Base-by-base conservation (phyloP, 2,888 invertebrate genomes). In the Silvanus unidentatus region DNA sequence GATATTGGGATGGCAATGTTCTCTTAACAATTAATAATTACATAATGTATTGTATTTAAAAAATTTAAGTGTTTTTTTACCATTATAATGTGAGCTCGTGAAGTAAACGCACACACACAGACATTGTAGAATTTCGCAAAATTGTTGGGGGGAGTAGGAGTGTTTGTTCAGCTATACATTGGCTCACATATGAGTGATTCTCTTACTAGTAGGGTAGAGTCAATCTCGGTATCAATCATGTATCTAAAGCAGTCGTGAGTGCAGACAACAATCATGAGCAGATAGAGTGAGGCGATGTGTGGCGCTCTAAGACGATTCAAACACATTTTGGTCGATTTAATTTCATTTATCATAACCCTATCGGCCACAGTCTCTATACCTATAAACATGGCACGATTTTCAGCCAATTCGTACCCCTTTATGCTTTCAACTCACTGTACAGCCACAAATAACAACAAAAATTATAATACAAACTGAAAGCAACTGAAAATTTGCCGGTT, bases 361-460 rank as follows among this genome's bases (percentile, higher is more conserved):
- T 66, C 66, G 66, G 64, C 71, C 71, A 69, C 66, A 70, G 68
- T 67, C 68, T 62, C 59, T 69, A 68, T 65, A 72, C 72, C 72
- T 72, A 72, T 72, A 72, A 66, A 72, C 70, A 72, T 70, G 72
- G 72, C 71, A 71, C 60, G 62, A 69, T 62, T 64, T 66, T 71
- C 69, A 71, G 69, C 69, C 68, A 63, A 59, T 57, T 57, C 48
- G 44, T 45, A 54, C 46, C 46, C 44, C 22, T 22, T 22, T 22
- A 22, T 37, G 37, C 6, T 37, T 37, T 16, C 4, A 12, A 37
- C 16, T 16, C 16, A 37, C 37, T 37, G 37, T 37, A 37, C 37
- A 37, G 37, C 37, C 37, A 37, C 15, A 37, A 37, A 37, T 37
- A 5, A 16, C 37, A 32, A 28, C 8, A 8, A 28, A 32, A 32